Conservation (phyloP, 1,140 invertebrate species). For the Drosophila ohnishii region DNA sequence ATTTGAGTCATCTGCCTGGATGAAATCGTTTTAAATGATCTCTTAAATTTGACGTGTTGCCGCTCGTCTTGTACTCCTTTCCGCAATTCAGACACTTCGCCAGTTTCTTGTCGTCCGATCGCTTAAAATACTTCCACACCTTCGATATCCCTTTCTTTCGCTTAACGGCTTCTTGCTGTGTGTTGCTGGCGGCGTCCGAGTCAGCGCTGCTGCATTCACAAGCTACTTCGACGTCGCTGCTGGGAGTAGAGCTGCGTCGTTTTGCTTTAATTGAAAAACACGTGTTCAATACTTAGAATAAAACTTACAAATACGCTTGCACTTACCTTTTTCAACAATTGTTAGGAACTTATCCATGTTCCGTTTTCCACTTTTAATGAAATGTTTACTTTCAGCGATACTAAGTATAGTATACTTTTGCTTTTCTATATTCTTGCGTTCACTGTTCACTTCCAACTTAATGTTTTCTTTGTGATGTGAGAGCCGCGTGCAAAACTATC, state of each 20-base stretch:
- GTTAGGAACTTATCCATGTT: background rate
- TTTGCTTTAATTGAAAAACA: slow-evolving; percentile 12
- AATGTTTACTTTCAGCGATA: no score
- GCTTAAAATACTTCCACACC: no score
- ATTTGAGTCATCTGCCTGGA: background rate
- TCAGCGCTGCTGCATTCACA: slow-evolving; percentile 13
- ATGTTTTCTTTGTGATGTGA: no score
- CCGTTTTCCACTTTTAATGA: background rate
- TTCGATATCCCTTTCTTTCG: no score
- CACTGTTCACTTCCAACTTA: no score
- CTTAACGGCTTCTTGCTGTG: no score
- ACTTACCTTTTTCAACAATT: background rate
- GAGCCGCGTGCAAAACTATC: background rate
- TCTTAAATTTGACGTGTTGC: background rate
- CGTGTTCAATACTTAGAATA: background rate
- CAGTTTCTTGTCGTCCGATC: no score
- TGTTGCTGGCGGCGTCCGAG: background rate
- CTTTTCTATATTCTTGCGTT: no score
- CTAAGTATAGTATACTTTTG: no score
- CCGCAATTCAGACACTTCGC: no score
- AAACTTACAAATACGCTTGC: background rate
- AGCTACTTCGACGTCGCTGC: slow-evolving; percentile 1
- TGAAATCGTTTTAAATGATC: slow-evolving; percentile 1
- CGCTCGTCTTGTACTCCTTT: no score
- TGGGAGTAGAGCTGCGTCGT: slow-evolving; percentile 2